Conservation (phyloP, 2,113 vertebrate species). For the Nerophis ophidion region DNA sequence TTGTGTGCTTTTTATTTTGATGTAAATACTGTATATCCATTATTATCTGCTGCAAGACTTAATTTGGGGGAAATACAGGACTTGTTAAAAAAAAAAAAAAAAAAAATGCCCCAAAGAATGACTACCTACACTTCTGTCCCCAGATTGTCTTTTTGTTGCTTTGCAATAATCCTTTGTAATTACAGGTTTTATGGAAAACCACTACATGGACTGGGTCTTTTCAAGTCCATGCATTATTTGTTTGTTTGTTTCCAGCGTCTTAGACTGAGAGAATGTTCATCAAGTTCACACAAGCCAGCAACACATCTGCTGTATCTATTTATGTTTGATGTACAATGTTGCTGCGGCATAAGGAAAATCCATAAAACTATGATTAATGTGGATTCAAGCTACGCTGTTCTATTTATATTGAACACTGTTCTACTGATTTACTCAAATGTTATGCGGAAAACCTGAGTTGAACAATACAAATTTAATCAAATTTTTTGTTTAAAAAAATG, state of each 20-base stretch:
- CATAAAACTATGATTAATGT: background rate
- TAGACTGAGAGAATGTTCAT: background rate
- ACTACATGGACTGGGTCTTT: background rate
- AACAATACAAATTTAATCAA: background rate
- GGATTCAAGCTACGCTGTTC: background rate
- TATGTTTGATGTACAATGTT: background rate
- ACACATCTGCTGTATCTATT: background rate
- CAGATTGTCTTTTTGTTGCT: background rate
- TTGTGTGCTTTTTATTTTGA: constrained; percentile 1
- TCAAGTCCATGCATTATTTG: background rate
- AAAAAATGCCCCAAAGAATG: background rate
- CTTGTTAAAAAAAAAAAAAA: background rate
- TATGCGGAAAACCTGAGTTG: background rate
- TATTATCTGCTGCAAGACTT: background rate
- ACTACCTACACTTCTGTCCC: no score
- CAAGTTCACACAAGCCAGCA: background rate
- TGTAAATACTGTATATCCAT: background rate
- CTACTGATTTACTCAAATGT: background rate
- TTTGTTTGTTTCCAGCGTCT: background rate
- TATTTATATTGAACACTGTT: background rate
- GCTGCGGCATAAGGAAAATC: constrained; percentile 11
- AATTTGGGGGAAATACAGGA: constrained; percentile 2
- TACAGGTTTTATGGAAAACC: constrained; percentile 6
- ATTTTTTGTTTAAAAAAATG: background rate
- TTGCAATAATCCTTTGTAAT: background rate